Percentiles rank a stretch among this genome's conserved stretches.
These are phyloP conservation scores for Laspeyria flexula DNA, from an alignment of 2,888 invertebrate genomes.

Conservation along the genomic window DNA sequence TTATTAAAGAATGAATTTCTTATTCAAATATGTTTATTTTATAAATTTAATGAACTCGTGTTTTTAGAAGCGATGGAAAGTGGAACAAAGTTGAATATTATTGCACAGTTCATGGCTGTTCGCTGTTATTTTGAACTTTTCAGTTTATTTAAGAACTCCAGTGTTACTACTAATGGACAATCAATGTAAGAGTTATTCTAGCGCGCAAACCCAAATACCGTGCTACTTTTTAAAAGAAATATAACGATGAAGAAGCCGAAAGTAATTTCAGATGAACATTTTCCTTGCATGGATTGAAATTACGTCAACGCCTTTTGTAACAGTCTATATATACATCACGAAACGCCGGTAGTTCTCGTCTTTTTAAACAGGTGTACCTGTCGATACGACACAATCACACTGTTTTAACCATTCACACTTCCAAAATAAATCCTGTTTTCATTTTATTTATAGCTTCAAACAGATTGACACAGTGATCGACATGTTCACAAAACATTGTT, in stretches of 20 bases:
- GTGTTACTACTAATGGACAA: conserved; percentile 38
- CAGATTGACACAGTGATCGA: conserved; percentile 66
- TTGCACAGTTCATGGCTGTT: conserved; percentile 29
- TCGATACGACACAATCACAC: conserved; percentile 1
- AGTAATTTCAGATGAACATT: not conserved
- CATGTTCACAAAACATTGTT: conserved; percentile 74
- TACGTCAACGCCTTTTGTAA: conserved; percentile 8
- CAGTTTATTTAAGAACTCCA: conserved; percentile 28
- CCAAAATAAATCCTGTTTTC: too few species aligned
- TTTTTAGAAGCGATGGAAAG: conserved; percentile 25
- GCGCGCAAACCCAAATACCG: conserved; percentile 1
- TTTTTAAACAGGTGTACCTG: conserved; percentile 14
- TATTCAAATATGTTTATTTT: conserved; percentile 13
- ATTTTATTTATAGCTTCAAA: conserved; percentile 38
- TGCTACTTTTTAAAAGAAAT: conserved; percentile 1
- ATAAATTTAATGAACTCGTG: conserved; percentile 29
- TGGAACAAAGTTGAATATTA: conserved; percentile 29
- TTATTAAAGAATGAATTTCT: conserved; percentile 18
- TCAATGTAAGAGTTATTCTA: conserved; percentile 27
- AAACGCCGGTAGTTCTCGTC: conserved; percentile 15
- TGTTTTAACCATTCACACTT: too few species aligned
- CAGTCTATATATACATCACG: conserved; percentile 10
- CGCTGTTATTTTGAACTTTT: conserved; percentile 19
- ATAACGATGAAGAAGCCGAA: not conserved
- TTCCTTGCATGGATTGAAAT: conserved; percentile 1